Base-by-base conservation (phyloP, 2,888 invertebrate species). In the Leptinotarsa peninsularis region DNA sequence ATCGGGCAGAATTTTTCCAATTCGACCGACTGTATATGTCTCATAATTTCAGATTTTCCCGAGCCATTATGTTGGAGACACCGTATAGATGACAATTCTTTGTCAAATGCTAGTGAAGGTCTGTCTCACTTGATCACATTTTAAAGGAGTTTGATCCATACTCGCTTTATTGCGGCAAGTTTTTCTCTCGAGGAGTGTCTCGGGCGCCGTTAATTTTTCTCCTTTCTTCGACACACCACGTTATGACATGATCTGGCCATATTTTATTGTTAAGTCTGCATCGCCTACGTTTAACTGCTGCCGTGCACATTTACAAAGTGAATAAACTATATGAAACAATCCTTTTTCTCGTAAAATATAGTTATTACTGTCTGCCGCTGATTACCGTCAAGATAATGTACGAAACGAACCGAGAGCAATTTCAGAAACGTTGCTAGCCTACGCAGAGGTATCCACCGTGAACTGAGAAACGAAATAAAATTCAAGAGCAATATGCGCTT, bases 231-330 rank as follows among this genome's bases (percentile, higher is more conserved):
- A 33, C 21, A 69, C 33, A 69, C 43, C 63, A 63, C 63, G 43
- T 56, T 70, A 70, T 71, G 70, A 73, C 67, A 67, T 69, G 66
- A 66, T 58, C 69, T 23, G 49, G 63, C 71, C 69, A 66, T 74
- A 74, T 74, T 72, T 76, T 70, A 74, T 71, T 66, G 72, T 74
- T 23, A 72, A 72, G 54, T 60, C 63, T 70, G 71, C 58, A 66
- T 68, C 77, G 73, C 77, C 77, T 50, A 77, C 77, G 27, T 72
- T 67, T 43, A 43, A 77, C 70, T 69, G 72, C 77, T 72, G 71
- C 72, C 71, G 77, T 73, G 27, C 63, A 71, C 69, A 43, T 74
- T 74, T 66, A 67, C 58, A 69, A 58, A 67, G 66, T 54, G 49
- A 66, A 74, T 70, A 74, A 74, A 74, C 50, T 49, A 23, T 27